Evolutionary conservation across 2,113 vertebrate species (phyloP), one percentile per base, ranked within the genome.

Genomic region (Herpetotheres cachinnans): DNA sequence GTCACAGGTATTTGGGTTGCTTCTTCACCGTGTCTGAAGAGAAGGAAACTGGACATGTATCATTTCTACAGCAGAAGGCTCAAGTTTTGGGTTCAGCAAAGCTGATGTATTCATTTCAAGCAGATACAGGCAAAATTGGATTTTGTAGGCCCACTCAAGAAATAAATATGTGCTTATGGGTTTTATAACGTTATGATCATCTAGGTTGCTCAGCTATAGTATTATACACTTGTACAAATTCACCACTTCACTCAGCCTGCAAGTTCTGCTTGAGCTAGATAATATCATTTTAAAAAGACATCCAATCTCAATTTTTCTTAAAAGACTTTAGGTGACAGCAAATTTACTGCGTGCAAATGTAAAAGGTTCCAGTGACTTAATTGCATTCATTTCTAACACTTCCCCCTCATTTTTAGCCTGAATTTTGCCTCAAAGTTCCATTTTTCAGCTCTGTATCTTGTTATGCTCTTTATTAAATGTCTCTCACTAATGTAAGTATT

Each of bases 231-330:
- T 61, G 29, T 52, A 65, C 30, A 90, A 91, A 85, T 91, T 95
- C 62, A 61, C 52, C 16, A 27, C 50, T 82, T 96, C 26, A 22
- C 52, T 71, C 73, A 82, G 30, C 29, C 74, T 82, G 49, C 63
- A 94, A 93, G 36, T 89, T 95, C 91, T 97, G 40, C 54, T 65
- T 66, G 49, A 96, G 14, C 38, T 95, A 44, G 73, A 73, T 86
- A 89, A 49, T 89, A 92, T 10, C 13, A 1, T 87, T 95, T 93
- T 62, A 4, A 82, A 95, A 84, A 93, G 40, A 82, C 9, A 79
- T 82, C 36, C 29, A 79, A 34, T 87, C 46, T 82, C 52, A 19
- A 2, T 56, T 73, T 82, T 86, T 92, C 73, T 34, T 27, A 5
- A 67, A 87, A 65, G 20, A 82, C 77, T 94, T 69, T 14, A 85